A percentile compares a stretch with the other conserved stretches of the same genome.
phyloP scores from a whole-genome alignment of 2,113 vertebrate species.

The Ailurus styani region DNA sequence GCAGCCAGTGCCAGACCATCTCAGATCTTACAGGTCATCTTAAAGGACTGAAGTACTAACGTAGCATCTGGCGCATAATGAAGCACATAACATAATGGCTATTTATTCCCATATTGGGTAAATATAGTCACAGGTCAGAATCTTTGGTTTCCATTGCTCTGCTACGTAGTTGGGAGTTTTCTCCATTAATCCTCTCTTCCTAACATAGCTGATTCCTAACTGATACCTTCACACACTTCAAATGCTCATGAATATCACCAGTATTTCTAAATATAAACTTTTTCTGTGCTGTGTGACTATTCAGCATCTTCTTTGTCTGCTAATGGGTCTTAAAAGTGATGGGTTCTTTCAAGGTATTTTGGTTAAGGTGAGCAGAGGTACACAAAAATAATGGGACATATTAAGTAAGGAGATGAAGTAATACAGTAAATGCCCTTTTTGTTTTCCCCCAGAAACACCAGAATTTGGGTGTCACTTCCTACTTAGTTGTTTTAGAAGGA shows the following conservation, averaged over 20 bases:
- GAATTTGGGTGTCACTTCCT: not conserved
- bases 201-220: not conserved
- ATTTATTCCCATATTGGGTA: slow-evolving; percentile 24
- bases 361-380: not conserved
- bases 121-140: slow-evolving; percentile 15
- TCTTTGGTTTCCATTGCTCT: not conserved
- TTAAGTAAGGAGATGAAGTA: not conserved
- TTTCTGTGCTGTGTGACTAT: not conserved
- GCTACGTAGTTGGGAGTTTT: not conserved
- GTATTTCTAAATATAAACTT: not conserved
- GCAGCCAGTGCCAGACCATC: not conserved
- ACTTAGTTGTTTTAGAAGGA: not conserved
- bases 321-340: not conserved
- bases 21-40: not conserved
- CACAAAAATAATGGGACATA: not conserved
- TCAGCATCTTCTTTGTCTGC: not conserved
- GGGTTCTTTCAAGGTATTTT: not conserved
- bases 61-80: slow-evolving; percentile 6
- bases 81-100: slow-evolving; percentile 11
- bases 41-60: not conserved
- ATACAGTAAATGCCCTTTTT: not conserved
- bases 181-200: not conserved
- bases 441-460: not conserved
- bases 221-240: not conserved
- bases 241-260: not conserved